Evolutionary conservation across 2,113 vertebrate species (phyloP), one percentile per base, ranked within the genome.

Genomic region (Ictalurus punctatus): DNA sequence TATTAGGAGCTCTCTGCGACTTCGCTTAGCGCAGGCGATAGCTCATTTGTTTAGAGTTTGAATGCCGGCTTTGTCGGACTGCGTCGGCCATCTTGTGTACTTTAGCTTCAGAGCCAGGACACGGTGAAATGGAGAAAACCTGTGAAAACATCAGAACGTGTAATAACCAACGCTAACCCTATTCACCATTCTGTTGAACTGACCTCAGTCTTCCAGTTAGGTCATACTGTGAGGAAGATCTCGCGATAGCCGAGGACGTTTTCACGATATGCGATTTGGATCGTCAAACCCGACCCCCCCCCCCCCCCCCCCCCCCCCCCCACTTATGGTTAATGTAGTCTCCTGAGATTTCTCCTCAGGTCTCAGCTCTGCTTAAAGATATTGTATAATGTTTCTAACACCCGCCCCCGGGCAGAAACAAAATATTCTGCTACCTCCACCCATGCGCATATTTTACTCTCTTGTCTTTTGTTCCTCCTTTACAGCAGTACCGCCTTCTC

Each of bases 31-130:
- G 37, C 83, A 25, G n/a, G 48, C 21, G 80, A 16, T 58, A 6
- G 48, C 69, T 59, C 73, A 94, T 95, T 95, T 95, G 94, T 86
- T 82, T 95, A 83, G 52, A 81, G 40, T 95, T 95, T 95, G 94
- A 93, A 94, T 95, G 89, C 89, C 30, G 81, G 73, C 54, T 17
- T 86, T 78, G 63, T 56, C 12, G 16, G 37, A 54, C 2, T 30
- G 71, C 54, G 56, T 27, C 58, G 59, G 23, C 25, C 27, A 7
- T 40, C 48, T 56, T 48, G 25, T 73, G 52, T 13, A 6, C 44
- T 58, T 69, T 8, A 25, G 19, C 7, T n/a, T 58, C 80, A 9
- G 25, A 44, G 74, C 9, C 44, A 69, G 78, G 44, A 23, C n/a
- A 6, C 37, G 34, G n/a, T 7, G 30, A 63, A 40, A 40, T 25